A percentile compares a stretch with the other conserved stretches of the same genome.
These are phyloP conservation scores for Heterodera filipjevi DNA, from an alignment of 2,888 invertebrate species.

Conservation along the genomic window DNA sequence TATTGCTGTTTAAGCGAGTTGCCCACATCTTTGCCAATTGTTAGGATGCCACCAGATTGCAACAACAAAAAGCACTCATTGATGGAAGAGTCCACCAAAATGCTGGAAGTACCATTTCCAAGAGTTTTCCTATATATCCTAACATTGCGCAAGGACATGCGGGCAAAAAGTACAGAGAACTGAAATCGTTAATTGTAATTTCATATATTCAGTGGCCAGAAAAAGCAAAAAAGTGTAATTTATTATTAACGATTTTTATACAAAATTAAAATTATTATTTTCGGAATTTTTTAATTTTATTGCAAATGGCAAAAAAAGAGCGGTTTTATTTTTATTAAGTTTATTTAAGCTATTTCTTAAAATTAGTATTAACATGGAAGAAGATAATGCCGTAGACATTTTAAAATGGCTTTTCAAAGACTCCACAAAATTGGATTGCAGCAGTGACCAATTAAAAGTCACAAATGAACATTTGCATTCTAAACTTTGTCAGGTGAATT, in stretches of 20 bases:
- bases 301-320: no score
- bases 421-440: constrained; percentile 41
- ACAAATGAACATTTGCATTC: constrained; percentile 24
- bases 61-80: constrained; percentile 53
- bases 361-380: constrained; percentile 52
- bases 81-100: constrained; percentile 53
- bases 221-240: no score
- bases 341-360: neutral
- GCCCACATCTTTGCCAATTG: constrained; percentile 34
- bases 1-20: constrained; percentile 37
- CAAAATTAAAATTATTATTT: no score
- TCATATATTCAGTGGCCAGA: no score
- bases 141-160: constrained; percentile 53
- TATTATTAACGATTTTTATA: no score
- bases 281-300: no score
- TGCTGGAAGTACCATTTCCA: constrained; percentile 31
- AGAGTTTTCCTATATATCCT: constrained; percentile 51
- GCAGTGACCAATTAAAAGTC: constrained; percentile 34
- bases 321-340: no score
- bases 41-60: constrained; percentile 53
- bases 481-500: constrained; percentile 38
- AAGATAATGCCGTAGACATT: constrained; percentile 63
- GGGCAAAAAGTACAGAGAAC: neutral
- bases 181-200: constrained; percentile 2
- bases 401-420: constrained; percentile 55